These are phyloP conservation scores for Drosophila anomalata DNA, from an alignment of 2,888 invertebrate species.

Conservation along the genomic window DNA sequence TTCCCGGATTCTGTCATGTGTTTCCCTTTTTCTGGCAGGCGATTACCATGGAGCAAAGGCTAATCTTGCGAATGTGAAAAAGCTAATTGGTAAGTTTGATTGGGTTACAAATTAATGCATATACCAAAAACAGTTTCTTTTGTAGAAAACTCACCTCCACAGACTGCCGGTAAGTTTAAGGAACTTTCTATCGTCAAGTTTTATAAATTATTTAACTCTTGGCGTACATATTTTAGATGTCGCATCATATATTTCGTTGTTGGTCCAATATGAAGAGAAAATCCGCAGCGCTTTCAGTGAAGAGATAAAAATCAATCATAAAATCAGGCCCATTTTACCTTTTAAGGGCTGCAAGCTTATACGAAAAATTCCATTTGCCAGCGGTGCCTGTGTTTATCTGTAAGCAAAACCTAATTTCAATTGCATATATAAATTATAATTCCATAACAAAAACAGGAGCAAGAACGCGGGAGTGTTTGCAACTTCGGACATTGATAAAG, in stretches of 20 bases:
- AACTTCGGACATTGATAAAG: conserved; percentile 17
- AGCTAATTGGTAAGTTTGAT: conserved; percentile 27
- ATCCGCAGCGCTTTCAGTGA: conserved; percentile 27
- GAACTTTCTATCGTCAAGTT: not conserved
- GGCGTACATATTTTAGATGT: conserved; percentile 19
- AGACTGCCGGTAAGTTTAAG: not conserved
- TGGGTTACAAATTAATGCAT: no score
- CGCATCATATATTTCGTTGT: not conserved
- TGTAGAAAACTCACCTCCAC: not conserved
- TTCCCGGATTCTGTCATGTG: conserved; percentile 32
- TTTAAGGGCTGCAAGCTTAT: conserved; percentile 11
- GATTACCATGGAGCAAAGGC: conserved; percentile 23
- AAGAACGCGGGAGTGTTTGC: conserved; percentile 12
- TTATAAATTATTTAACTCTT: not conserved
- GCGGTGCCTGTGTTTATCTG: conserved; percentile 23
- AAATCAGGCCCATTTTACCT: conserved; percentile 1
- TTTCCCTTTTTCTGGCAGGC: conserved; percentile 29
- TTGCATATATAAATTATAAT: not conserved
- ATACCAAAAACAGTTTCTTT: not conserved
- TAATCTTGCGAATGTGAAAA: conserved; percentile 22
- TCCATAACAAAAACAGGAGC: not conserved
- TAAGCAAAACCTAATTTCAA: conserved; percentile 7
- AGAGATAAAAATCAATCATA: not conserved
- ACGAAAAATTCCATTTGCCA: conserved; percentile 19
- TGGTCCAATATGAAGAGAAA: conserved; percentile 33